A percentile compares a stretch with the other conserved stretches of the same genome.
phyloP scores from a whole-genome alignment of 2,113 vertebrate species.

The Grammomys surdaster region DNA sequence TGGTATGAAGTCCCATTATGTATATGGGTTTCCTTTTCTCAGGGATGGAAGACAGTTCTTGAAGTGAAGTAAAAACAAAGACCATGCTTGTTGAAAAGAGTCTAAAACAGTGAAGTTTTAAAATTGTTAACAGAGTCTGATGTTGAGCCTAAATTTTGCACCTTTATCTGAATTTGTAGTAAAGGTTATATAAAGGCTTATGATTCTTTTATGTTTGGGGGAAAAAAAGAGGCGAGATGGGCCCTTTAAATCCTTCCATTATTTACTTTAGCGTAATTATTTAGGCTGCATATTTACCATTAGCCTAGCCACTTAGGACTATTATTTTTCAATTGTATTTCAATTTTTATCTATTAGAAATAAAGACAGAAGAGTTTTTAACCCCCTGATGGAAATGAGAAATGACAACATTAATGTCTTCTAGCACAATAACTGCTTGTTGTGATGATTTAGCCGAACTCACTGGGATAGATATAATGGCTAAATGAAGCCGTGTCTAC shows the following conservation, averaged over 20 bases:
- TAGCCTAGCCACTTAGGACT: slow-evolving; percentile 31
- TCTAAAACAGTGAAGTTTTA: background rate
- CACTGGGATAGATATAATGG: slow-evolving; percentile 54
- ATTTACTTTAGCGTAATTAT: slow-evolving; percentile 68
- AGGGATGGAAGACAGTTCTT: background rate
- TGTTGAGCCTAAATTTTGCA: background rate
- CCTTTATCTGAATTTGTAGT: slow-evolving; percentile 44
- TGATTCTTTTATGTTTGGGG: background rate
- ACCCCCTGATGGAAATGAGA: slow-evolving; percentile 60
- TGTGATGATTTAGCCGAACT: slow-evolving; percentile 73
- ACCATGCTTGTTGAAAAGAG: background rate
- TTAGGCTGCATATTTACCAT: slow-evolving; percentile 38
- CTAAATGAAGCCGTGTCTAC: slow-evolving; percentile 51
- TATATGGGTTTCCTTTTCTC: background rate
- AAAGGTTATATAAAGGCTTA: background rate
- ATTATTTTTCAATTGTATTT: slow-evolving; percentile 60
- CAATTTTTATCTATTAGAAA: slow-evolving; percentile 60
- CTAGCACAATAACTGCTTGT: slow-evolving; percentile 52
- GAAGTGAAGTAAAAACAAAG: background rate
- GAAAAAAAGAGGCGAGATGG: background rate
- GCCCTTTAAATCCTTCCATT: background rate
- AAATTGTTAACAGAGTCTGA: background rate
- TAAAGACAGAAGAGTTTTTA: slow-evolving; percentile 57
- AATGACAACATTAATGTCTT: slow-evolving; percentile 53
- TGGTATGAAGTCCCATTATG: background rate